Percentiles rank a stretch among this genome's conserved stretches.
phyloP scores from a whole-genome alignment of 2,113 vertebrate genomes.

The Noturus placidus region DNA sequence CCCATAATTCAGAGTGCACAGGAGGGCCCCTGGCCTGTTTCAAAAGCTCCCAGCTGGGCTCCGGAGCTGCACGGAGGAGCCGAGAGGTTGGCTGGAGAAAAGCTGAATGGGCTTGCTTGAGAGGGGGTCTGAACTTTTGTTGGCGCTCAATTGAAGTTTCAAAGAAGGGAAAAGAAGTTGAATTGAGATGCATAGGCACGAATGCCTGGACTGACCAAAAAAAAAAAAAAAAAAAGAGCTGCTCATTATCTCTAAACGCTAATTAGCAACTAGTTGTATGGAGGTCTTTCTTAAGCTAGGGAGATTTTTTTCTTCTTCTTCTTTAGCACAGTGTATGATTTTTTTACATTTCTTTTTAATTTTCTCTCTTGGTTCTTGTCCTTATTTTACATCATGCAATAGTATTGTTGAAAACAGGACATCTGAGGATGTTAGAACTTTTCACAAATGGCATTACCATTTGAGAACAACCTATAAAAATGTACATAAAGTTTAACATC shows the following conservation, averaged over 20 bases:
- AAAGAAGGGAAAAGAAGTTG: slow-evolving; percentile 21
- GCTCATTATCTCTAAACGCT: slow-evolving; percentile 12
- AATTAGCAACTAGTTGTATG: slow-evolving; percentile 9
- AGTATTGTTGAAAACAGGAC: neutral
- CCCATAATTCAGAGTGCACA: slow-evolving; percentile 48
- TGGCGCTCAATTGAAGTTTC: slow-evolving; percentile 22
- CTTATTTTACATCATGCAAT: neutral
- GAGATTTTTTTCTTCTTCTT: neutral
- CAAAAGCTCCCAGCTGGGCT: slow-evolving; percentile 54
- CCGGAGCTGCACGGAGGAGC: slow-evolving; percentile 40
- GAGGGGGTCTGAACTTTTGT: slow-evolving; percentile 38
- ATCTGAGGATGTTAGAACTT: neutral
- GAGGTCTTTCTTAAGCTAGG: neutral
- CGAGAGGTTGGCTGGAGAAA: slow-evolving; percentile 30
- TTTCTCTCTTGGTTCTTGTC: neutral
- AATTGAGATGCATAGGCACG: slow-evolving; percentile 45
- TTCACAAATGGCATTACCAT: slow-evolving; percentile 7
- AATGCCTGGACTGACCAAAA: slow-evolving; percentile 24
- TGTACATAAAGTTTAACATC: slow-evolving; percentile 5
- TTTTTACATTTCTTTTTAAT: neutral
- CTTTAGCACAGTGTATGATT: neutral
- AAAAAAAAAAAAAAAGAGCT: slow-evolving; percentile 8
- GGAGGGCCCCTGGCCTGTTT: slow-evolving; percentile 49
- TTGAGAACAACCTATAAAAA: slow-evolving; percentile 8
- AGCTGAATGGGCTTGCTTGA: slow-evolving; percentile 48